Evolutionary conservation across 2,113 vertebrate genomes (phyloP).

Genomic region (Alosa alosa): DNA sequence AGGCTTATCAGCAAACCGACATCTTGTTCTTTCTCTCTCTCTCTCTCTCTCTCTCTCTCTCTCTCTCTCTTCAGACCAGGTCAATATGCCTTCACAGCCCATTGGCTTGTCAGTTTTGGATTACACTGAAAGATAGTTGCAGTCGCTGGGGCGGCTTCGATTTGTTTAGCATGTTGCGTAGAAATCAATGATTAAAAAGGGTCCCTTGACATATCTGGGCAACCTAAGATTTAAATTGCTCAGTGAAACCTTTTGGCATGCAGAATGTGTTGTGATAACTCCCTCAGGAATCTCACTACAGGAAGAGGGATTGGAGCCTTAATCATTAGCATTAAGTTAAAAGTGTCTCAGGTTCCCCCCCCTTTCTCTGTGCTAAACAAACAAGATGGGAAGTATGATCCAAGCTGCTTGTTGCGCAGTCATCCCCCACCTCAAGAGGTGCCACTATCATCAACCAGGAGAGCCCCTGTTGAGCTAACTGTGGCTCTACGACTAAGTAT

Average conservation of each 20-base stretch:
- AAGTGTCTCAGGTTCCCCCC: slow-evolving; percentile 36
- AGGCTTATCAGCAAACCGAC: background rate
- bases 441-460: background rate
- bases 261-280: slow-evolving; percentile 32
- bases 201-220: slow-evolving; percentile 25
- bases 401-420: slow-evolving; percentile 35
- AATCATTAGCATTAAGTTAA: slow-evolving; percentile 49
- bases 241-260: slow-evolving; percentile 42
- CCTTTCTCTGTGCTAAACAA: background rate
- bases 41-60: too few relatives aligned
- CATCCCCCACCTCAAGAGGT: slow-evolving; percentile 5
- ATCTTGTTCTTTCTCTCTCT: background rate
- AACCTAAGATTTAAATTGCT: slow-evolving; percentile 28
- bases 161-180: slow-evolving; percentile 12
- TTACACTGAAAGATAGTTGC: background rate
- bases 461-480: background rate
- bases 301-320: slow-evolving; percentile 40
- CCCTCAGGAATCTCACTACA: slow-evolving; percentile 39
- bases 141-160: slow-evolving; percentile 14
- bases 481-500: background rate
- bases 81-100: slow-evolving; percentile 9
- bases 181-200: slow-evolving; percentile 6
- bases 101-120: background rate
- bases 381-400: slow-evolving; percentile 40
- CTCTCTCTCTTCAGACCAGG: background rate